Evolutionary conservation across 2,113 vertebrate species (phyloP).

Genomic region (Synodontis membranacea): DNA sequence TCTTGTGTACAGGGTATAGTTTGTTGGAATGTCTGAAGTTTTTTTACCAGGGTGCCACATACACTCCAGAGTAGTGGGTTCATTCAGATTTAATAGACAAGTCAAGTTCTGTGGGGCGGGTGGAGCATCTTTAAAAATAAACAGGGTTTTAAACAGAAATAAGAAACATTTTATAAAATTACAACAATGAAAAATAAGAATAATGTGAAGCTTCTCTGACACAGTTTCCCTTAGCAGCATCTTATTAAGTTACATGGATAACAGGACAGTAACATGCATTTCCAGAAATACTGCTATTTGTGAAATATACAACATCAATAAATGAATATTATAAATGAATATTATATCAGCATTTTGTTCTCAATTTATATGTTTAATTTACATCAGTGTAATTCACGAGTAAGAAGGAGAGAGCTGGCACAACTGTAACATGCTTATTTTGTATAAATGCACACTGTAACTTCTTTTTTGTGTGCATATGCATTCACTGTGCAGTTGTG

Average conservation of each 20-base stretch:
- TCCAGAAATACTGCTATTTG: neutral
- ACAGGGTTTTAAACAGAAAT: neutral
- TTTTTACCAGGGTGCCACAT: constrained; percentile 76
- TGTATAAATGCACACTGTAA: neutral
- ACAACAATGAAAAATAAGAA: neutral
- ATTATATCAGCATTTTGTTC: neutral
- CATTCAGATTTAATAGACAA: constrained; percentile 77
- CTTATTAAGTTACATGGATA: neutral
- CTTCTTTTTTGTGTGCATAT: neutral
- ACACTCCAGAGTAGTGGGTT: constrained; percentile 72
- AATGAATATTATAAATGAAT: neutral
- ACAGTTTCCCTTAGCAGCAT: neutral
- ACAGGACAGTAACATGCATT: neutral
- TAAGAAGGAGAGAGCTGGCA: neutral
- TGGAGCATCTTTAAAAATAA: constrained; percentile 75
- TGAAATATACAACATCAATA: neutral
- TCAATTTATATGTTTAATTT: neutral
- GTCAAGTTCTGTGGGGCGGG: constrained; percentile 76
- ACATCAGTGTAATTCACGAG: neutral
- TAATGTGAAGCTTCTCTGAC: neutral
- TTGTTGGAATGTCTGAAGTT: constrained; percentile 70
- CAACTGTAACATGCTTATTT: neutral
- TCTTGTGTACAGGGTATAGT: constrained; percentile 67
- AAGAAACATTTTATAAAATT: neutral
- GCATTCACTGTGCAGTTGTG: neutral